Conservation (phyloP, 37 sponge, comb jelly and placozoan species). For the Cliona cf. orientalis region DNA sequence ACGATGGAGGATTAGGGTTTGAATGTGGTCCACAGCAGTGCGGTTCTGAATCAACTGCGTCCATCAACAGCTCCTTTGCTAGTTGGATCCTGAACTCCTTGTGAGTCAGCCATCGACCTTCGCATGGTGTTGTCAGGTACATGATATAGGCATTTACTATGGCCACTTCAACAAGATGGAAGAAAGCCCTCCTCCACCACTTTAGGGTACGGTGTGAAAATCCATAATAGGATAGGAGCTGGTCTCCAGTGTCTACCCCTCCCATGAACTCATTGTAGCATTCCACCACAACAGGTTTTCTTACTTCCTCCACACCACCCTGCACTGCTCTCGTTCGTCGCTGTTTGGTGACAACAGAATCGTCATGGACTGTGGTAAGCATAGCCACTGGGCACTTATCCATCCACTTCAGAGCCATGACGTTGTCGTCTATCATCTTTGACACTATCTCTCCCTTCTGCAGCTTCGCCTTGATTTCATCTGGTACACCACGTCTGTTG, state of each 20-base stretch:
- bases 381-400: conserved; percentile 26
- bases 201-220: conserved; percentile 14
- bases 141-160: conserved; percentile 49
- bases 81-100: conserved; percentile 26
- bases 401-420: conserved; percentile 35
- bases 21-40: neutral
- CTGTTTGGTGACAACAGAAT: neutral
- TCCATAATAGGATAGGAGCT: conserved; percentile 42
- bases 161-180: conserved; percentile 26
- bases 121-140: neutral
- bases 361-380: conserved; percentile 37
- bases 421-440: neutral
- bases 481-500: conserved; percentile 42
- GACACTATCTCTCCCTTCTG: conserved; percentile 25
- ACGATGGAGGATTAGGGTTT: neutral
- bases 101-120: conserved; percentile 1
- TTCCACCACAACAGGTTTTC: conserved; percentile 29
- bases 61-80: neutral
- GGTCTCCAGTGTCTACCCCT: conserved; percentile 41
- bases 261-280: conserved; percentile 54
- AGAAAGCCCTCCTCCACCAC: conserved; percentile 42
- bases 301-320: conserved; percentile 21
- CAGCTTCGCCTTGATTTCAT: conserved; percentile 1
- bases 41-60: neutral
- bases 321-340: neutral